Conservation (phyloP, 2,888 invertebrate species). For the Yponomeuta sedellus region DNA sequence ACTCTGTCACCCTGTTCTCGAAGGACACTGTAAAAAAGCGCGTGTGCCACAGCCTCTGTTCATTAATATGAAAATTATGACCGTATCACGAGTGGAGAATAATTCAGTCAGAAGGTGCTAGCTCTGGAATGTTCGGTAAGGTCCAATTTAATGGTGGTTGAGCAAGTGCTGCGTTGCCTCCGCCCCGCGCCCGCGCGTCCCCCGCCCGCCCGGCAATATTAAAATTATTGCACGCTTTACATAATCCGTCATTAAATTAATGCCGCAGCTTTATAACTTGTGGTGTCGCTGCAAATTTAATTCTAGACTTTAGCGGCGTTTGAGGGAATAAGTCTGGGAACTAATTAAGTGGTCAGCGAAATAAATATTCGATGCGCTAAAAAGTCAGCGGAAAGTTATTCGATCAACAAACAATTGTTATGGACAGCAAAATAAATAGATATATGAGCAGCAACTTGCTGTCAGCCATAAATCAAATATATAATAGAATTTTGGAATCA, state of each 20-base stretch:
- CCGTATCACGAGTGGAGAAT: constrained; percentile 16
- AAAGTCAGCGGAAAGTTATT: too few relatives aligned
- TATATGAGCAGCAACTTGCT: too few relatives aligned
- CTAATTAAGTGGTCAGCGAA: too few relatives aligned
- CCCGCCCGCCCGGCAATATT: constrained; percentile 43
- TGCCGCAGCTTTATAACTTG: constrained; percentile 16
- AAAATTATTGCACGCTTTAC: constrained; percentile 34
- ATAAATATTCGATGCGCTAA: too few relatives aligned
- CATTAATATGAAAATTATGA: constrained; percentile 16
- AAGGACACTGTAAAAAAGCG: neutral
- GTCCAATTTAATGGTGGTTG: constrained; percentile 75
- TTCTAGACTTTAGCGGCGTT: constrained; percentile 11
- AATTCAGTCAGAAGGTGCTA: constrained; percentile 50
- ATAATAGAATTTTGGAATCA: too few relatives aligned
- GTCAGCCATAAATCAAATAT: too few relatives aligned
- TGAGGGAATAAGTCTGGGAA: constrained; percentile 18
- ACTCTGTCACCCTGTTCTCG: too few relatives aligned
- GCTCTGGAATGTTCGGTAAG: constrained; percentile 34
- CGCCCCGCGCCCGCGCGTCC: constrained; percentile 24
- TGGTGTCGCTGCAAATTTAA: constrained; percentile 17
- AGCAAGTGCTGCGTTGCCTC: constrained; percentile 56
- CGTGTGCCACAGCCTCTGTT: neutral
- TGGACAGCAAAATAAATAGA: too few relatives aligned
- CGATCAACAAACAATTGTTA: too few relatives aligned
- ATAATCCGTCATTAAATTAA: constrained; percentile 35